Base-by-base conservation (phyloP, 2,888 invertebrate genomes). In the Vesta saturnalis region DNA sequence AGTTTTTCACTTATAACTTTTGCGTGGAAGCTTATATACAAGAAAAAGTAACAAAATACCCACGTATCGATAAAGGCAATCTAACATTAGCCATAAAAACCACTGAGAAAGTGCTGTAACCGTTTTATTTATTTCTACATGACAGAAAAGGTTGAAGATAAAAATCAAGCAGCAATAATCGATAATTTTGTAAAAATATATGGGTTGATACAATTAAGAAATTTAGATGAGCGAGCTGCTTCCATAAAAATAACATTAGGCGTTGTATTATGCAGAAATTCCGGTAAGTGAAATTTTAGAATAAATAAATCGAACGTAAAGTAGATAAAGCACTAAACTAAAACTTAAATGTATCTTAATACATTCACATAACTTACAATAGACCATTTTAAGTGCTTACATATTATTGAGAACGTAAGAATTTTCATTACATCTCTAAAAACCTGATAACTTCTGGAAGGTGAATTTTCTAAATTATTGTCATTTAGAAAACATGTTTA, bases 281-380 rank as follows among this genome's bases (percentile, higher is more conserved):
- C 23, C 23, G 8, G 23, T 23, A 8, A 5, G 8, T 23, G n/a
- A 39, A 39, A 39, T 39, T 4, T 12, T 1, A n/a, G 12, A 39
- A 23, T 23, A 8, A 8, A 23, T 23, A 14, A 43, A 43, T 43
- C 5, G 43, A 43, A 43, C 14, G 2, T n/a, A n/a, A 43, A 43
- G 18, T 49, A 49, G 47, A 49, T 18, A 49, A 49, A 18, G 3
- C 43, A 49, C 47, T 49, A 49, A 15, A 49, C 2, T n/a, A 4
- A 39, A 39, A 39, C 14, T 1, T 49, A 49, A 49, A 18, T 49
- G 43, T 43, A n/a, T 18, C 18, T 18, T 49, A 49, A 49, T 49
- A 15, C 15, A 49, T 49, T 49, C 47, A 49, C 47, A 49, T 49
- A 49, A 49, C 18, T 49, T 49, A 49, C 1, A 15, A 18, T n/a